Evolutionary conservation across 2,888 invertebrate genomes (phyloP), one percentile per base, ranked within the genome.

Genomic region (Tenthredo amoena): DNA sequence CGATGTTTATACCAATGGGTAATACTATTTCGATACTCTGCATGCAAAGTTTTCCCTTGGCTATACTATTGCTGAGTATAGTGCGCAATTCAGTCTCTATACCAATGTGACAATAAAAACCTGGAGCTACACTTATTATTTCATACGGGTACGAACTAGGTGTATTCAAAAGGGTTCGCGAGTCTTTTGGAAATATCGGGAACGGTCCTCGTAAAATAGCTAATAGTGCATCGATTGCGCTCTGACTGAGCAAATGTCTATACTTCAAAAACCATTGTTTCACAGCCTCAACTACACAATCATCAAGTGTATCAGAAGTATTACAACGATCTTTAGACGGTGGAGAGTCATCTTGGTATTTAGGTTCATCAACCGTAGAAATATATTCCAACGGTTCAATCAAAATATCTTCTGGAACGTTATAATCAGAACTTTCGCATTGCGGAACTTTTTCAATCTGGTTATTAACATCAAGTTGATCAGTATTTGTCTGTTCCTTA

Each of bases 81-180:
- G 15, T 43, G 40, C 72, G 72, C 21, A 72, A 72, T 72, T 43
- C 72, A 40, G 40, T 72, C 40, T 72, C 40, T 72, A 72, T 72
- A 40, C 72, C 72, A 7, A 40, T 21, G 40, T 72, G 72, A 7
- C 72, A 72, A 40, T 72, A 21, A 40, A 26, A 72, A 43, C 72
- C 72, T 40, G 72, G 72, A 40, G 37, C 10, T 18, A 72, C 72
- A 72, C 40, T 72, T 43, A 6, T 43, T 1, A 72, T 72, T 10
- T 72, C 40, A 43, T 72, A 72, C 1, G 43, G 72, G 9, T 43
- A 72, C 9, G 21, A 72, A 72, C 40, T 72, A n/a, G 72, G 40
- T 43, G 72, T 72, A 15, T 43, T 18, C n/a, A 72, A 43, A 21
- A 72, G 40, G 2, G 21, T 72, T 40, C 72, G 72, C 10, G 72